A percentile compares a stretch with the other conserved stretches of the same genome.
These are phyloP conservation scores for Styela clava DNA, from an alignment of 23 tunicate genomes.

Conservation along the genomic window DNA sequence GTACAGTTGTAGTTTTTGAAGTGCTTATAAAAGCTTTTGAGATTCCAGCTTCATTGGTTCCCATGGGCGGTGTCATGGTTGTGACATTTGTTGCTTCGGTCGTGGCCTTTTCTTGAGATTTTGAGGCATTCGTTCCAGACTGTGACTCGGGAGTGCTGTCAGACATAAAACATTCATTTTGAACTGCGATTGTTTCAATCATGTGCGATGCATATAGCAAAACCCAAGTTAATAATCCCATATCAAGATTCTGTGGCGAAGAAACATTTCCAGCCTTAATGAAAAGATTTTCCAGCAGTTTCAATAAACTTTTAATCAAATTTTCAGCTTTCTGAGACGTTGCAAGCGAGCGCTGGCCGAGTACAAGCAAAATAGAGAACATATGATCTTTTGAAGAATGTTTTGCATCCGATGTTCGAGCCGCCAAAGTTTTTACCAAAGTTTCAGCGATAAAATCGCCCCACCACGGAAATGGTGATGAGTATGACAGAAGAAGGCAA, in stretches of 20 bases:
- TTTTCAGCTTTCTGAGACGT: conserved; percentile 17
- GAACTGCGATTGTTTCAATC: not conserved
- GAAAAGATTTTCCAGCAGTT: not conserved
- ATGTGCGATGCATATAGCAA: not conserved
- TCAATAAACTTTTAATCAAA: conserved; percentile 5
- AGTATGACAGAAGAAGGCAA: conserved; percentile 9
- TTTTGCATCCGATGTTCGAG: not conserved
- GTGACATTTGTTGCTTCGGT: not conserved
- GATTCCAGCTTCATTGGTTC: too few species aligned
- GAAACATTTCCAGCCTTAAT: not conserved
- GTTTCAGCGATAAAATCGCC: not conserved
- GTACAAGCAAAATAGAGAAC: not conserved
- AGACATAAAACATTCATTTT: not conserved
- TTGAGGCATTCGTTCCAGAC: not conserved
- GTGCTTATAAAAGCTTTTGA: not conserved
- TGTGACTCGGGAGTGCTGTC: not conserved
- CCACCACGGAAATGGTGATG: conserved; percentile 5
- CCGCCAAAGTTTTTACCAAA: conserved; percentile 1
- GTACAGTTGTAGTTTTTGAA: not conserved
- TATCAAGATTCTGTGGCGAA: not conserved
- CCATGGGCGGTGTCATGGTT: too few species aligned
- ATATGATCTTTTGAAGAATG: not conserved
- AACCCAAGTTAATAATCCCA: not conserved
- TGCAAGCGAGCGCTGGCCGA: conserved; percentile 19
- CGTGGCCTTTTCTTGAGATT: not conserved